Base-by-base conservation (phyloP, 2,888 invertebrate genomes). In the Calameuta filiformis region DNA sequence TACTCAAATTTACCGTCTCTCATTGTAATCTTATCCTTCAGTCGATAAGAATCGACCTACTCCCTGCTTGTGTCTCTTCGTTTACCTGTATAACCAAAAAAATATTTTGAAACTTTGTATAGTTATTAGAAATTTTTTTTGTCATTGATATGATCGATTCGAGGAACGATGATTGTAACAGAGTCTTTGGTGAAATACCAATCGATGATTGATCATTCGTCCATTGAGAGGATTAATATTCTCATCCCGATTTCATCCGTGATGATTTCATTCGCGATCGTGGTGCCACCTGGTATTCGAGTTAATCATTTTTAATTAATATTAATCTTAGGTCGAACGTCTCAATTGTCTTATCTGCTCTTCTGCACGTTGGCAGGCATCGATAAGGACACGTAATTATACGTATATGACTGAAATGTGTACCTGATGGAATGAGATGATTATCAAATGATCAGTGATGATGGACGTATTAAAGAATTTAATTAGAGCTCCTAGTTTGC, bases 251-350 rank as follows among this genome's bases (percentile, higher is more conserved):
- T 23, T 56, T 56, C 56, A 56, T 56, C 56, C 23, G 23, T 9
- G 56, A 56, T 56, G 56, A 56, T 56, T 56, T 23, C 56, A 23
- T 56, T 23, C 56, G 56, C 9, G 56, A 56, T 56, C 23, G 56
- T 23, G 9, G 6, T 23, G 56, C 56, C 56, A 56, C 23, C 56
- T 56, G 35, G n/a, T 35, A 23, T 35, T n/a, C 74, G 35, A 12
- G 34, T 73, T 69, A 35, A 82, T 84, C 80, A 81, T 79, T 85
- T 84, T 85, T 83, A 81, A 83, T 85, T 84, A 83, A 82, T 80
- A 82, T 80, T 81, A 83, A 86, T 86, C 85, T 85, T 71, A 73
- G 73, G 76, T 81, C 76, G 75, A 74, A 68, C 77, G 79, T 80
- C 40, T 82, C 77, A 74, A 12, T n/a, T n/a, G 77, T 11, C 35